Conservation (phyloP, 2,888 invertebrate species). For the Fragum sueziense region DNA sequence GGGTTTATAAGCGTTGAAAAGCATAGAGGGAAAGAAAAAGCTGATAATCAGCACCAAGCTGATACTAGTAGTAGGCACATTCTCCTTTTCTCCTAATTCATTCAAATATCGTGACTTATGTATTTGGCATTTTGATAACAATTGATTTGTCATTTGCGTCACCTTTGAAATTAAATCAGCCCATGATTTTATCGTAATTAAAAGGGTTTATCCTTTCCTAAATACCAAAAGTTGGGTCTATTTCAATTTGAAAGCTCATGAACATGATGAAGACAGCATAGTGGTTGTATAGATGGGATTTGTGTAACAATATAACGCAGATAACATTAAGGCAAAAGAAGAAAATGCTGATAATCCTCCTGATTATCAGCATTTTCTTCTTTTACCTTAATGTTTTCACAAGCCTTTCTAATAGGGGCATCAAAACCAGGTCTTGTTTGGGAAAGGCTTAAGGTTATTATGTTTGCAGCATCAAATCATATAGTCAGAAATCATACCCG, state of each 20-base stretch:
- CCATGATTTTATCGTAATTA: too few relatives aligned
- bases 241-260: background rate
- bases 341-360: constrained; percentile 4
- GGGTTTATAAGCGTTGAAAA: too few relatives aligned
- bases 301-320: background rate
- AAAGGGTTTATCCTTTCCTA: background rate
- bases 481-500: background rate
- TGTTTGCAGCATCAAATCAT: background rate
- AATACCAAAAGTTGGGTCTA: background rate
- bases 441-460: too few relatives aligned
- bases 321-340: background rate
- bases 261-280: background rate
- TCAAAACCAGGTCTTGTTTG: too few relatives aligned
- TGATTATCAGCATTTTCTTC: too few relatives aligned
- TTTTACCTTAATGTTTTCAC: too few relatives aligned
- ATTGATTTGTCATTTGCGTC: background rate
- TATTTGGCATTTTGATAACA: background rate
- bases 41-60: background rate
- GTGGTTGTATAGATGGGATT: background rate
- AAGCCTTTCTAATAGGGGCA: too few relatives aligned
- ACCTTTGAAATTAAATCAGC: background rate
- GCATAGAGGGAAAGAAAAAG: background rate
- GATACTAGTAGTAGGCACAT: too few relatives aligned
- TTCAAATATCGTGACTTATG: background rate
- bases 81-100: background rate